Percentiles rank a stretch among this genome's conserved stretches.
Evolutionary conservation across 2,888 invertebrate species (phyloP).

Genomic region (Lithodes maja): DNA sequence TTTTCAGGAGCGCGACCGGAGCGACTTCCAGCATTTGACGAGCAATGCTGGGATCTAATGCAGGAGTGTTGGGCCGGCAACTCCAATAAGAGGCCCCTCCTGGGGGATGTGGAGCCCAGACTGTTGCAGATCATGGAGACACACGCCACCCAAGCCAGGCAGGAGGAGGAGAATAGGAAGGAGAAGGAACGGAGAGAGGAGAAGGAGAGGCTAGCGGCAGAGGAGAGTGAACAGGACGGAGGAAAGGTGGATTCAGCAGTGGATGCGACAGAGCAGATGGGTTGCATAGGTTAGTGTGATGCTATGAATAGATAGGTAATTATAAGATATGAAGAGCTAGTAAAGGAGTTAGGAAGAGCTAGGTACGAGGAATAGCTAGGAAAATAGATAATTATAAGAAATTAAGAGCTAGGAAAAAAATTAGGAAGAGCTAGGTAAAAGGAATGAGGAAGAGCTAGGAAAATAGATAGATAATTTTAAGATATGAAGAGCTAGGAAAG

Average conservation of each 20-base stretch:
- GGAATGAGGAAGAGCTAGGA: too few relatives aligned
- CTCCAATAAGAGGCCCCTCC: conserved; percentile 82
- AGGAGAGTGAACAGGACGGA: conserved; percentile 45
- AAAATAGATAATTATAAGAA: too few relatives aligned
- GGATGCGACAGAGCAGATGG: conserved; percentile 60
- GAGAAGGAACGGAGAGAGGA: neutral
- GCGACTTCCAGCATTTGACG: conserved; percentile 83
- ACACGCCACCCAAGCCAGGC: conserved; percentile 15
- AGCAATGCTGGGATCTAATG: conserved; percentile 90
- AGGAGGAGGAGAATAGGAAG: conserved; percentile 26
- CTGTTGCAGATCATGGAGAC: conserved; percentile 78
- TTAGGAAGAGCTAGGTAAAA: too few relatives aligned
- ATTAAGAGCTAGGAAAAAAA: too few relatives aligned
- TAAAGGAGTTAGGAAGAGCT: too few relatives aligned
- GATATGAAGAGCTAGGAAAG: too few relatives aligned
- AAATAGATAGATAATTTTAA: too few relatives aligned
- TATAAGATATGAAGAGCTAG: too few relatives aligned
- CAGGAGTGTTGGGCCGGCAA: conserved; percentile 88
- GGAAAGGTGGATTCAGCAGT: conserved; percentile 61
- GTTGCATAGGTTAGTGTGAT: conserved; percentile 43
- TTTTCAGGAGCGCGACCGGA: conserved; percentile 86
- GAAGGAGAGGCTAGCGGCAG: neutral
- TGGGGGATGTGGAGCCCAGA: conserved; percentile 85
- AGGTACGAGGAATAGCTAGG: too few relatives aligned
- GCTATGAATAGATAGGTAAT: neutral